Evolutionary conservation across 2,888 invertebrate genomes (phyloP).

Genomic region (Cryptops parisi): DNA sequence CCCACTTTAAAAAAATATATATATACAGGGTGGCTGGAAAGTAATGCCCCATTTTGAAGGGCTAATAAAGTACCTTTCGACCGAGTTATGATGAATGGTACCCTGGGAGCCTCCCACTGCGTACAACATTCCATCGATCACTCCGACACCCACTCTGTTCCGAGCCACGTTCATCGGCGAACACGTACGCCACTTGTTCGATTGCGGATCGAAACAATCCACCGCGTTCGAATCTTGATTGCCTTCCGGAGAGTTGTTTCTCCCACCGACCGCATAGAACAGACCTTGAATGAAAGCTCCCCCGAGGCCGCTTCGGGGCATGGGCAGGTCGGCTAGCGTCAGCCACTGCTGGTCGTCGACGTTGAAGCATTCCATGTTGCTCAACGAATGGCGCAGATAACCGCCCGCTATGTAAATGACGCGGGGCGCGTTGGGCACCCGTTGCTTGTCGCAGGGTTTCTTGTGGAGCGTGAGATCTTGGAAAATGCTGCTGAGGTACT

Average conservation of each 20-base stretch:
- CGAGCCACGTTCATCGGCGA: conserved; percentile 64
- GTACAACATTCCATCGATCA: conserved; percentile 79
- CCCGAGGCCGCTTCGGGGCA: conserved; percentile 73
- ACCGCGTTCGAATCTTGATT: conserved; percentile 46
- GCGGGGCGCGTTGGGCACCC: conserved; percentile 73
- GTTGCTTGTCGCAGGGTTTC: conserved; percentile 64
- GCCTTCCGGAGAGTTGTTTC: conserved; percentile 71
- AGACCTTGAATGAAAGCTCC: conserved; percentile 50
- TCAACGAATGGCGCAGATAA: conserved; percentile 69
- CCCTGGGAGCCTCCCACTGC: conserved; percentile 85
- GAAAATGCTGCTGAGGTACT: conserved; percentile 72
- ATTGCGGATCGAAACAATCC: conserved; percentile 69
- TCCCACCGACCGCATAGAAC: conserved; percentile 83
- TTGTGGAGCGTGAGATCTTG: conserved; percentile 78
- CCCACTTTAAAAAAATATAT: too few relatives aligned
- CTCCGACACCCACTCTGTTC: conserved; percentile 83
- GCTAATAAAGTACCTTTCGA: conserved; percentile 80
- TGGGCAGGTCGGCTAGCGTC: conserved; percentile 62
- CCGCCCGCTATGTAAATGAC: conserved; percentile 87
- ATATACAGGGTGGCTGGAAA: too few relatives aligned
- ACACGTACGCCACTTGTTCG: conserved; percentile 73
- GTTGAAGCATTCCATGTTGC: conserved; percentile 75
- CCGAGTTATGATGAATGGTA: conserved; percentile 67
- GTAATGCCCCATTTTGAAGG: too few relatives aligned
- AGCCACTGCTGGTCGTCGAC: conserved; percentile 74